Percentiles rank a stretch among this genome's conserved stretches.
phyloP scores from a whole-genome alignment of 2,113 vertebrate genomes.

The Larimichthys polyactis region DNA sequence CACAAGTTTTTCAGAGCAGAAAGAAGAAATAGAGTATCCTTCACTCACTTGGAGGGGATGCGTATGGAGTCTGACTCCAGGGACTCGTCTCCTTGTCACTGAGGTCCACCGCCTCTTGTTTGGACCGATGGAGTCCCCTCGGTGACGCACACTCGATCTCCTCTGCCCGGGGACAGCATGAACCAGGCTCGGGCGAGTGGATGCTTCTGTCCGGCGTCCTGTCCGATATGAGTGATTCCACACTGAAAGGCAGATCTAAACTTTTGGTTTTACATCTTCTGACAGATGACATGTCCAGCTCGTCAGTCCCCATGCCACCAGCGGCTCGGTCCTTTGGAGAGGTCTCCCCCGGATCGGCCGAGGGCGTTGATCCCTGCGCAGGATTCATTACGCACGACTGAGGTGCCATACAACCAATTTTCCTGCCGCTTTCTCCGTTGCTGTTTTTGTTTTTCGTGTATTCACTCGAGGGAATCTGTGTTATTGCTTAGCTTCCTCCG shows the following conservation, averaged over 20 bases:
- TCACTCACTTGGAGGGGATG: conserved; percentile 82
- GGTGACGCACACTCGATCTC: conserved; percentile 72
- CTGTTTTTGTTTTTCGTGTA: conserved; percentile 2
- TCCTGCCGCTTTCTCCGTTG: conserved; percentile 26
- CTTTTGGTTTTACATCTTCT: conserved; percentile 77
- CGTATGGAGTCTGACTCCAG: conserved; percentile 76
- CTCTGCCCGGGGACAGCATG: conserved; percentile 51
- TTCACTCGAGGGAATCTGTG: conserved; percentile 13
- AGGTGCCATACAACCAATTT: conserved; percentile 86
- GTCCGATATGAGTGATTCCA: conserved; percentile 86
- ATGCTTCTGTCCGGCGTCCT: conserved; percentile 63
- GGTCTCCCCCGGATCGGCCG: conserved; percentile 63
- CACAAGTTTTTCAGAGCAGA: background rate
- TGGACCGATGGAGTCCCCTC: conserved; percentile 62
- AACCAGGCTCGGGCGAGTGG: conserved; percentile 50
- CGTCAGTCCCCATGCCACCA: conserved; percentile 65
- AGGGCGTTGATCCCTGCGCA: conserved; percentile 79
- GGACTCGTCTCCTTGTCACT: conserved; percentile 72
- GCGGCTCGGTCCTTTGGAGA: conserved; percentile 62
- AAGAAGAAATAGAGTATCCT: background rate
- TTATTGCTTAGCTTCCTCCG: conserved; percentile 4
- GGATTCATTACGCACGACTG: conserved; percentile 85
- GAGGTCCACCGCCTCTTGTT: conserved; percentile 65
- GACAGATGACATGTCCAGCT: conserved; percentile 69
- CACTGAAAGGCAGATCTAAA: conserved; percentile 85